phyloP scores from a whole-genome alignment of 2,797 vertebrate genomes.

The Lepilemur septentrionalis region DNA sequence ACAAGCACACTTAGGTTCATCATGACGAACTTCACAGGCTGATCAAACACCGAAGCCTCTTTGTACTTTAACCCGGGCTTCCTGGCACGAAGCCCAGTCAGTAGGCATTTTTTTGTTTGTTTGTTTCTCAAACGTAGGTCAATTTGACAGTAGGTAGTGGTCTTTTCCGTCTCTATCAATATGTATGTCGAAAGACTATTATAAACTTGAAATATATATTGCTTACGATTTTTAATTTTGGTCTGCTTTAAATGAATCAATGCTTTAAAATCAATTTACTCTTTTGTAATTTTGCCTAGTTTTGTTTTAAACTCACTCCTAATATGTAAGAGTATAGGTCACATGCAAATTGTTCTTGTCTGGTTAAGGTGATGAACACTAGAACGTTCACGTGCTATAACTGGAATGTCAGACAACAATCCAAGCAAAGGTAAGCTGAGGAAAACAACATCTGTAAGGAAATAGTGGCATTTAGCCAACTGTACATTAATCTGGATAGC shows the following conservation, averaged over 20 bases:
- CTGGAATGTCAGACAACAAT: neutral
- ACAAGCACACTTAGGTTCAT: neutral
- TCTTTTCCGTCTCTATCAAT: neutral
- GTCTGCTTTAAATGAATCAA: neutral
- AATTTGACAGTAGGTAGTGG: neutral
- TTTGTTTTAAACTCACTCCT: conserved; percentile 17
- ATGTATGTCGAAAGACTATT: neutral
- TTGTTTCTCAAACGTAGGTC: conserved; percentile 6
- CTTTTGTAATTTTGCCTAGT: neutral
- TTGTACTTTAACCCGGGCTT: conserved; percentile 15
- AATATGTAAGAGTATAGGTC: neutral
- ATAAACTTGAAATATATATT: neutral
- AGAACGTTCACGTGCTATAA: neutral
- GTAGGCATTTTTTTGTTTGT: neutral
- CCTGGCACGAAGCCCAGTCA: neutral
- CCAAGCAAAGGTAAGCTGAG: neutral
- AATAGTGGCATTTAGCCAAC: neutral
- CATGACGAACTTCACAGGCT: neutral
- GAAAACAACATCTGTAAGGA: neutral
- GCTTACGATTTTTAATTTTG: neutral
- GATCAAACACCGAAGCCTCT: conserved; percentile 8
- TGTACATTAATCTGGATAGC: neutral
- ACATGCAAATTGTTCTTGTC: neutral
- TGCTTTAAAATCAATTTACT: neutral
- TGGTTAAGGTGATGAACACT: neutral